phyloP scores from a whole-genome alignment of 2,888 invertebrate genomes.

The Folsomia manolachei region DNA sequence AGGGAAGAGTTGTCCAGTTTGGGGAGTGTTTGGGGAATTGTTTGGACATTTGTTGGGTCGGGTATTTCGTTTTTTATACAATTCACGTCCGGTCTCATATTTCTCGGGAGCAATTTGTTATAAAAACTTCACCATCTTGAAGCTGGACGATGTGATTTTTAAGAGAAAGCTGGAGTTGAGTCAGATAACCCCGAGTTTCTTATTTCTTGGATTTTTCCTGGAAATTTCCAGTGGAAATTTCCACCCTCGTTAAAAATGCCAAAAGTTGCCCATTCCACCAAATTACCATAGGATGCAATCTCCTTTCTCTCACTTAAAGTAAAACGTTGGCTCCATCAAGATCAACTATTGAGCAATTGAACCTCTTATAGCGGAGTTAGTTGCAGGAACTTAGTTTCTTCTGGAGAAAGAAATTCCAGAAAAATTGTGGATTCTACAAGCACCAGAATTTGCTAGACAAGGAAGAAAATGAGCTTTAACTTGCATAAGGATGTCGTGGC shows the following conservation, averaged over 20 bases:
- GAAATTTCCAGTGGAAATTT: neutral
- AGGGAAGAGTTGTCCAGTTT: neutral
- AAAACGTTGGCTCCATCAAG: neutral
- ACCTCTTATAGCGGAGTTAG: neutral
- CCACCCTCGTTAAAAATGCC: neutral
- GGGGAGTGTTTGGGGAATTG: neutral
- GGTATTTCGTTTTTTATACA: neutral
- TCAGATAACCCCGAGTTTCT: neutral
- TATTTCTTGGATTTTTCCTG: neutral
- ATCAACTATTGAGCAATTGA: neutral
- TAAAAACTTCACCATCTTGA: neutral
- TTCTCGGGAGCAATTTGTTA: neutral
- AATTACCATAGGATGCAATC: constrained; percentile 3
- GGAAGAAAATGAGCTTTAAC: constrained; percentile 14
- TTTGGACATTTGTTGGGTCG: no score
- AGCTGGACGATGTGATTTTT: neutral
- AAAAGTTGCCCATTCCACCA: neutral
- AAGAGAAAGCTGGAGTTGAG: neutral
- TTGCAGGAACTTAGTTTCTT: neutral
- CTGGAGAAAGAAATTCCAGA: neutral
- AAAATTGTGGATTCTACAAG: constrained; percentile 2
- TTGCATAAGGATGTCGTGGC: neutral
- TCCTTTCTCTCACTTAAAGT: constrained; percentile 8
- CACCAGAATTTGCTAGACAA: neutral
- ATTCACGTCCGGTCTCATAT: neutral